Conservation (phyloP, 2,797 vertebrate species). For the Smutsia gigantea region DNA sequence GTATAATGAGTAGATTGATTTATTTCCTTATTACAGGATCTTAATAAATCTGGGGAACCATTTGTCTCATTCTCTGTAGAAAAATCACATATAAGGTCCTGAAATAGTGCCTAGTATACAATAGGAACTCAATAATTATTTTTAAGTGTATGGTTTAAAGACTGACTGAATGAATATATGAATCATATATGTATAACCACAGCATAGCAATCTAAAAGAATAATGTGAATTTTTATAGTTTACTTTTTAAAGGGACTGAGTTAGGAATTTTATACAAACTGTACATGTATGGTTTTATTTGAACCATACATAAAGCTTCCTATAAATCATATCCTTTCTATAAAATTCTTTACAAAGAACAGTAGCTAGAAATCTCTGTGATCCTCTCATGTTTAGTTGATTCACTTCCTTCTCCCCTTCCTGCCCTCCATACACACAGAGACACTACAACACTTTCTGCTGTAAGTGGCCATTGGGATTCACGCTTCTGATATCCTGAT, state of each 20-base stretch:
- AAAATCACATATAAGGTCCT: not conserved
- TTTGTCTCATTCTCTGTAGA: not conserved
- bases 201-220: not conserved
- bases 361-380: not conserved
- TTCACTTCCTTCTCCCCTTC: not conserved
- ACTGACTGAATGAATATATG: not conserved
- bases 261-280: not conserved
- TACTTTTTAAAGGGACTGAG: not conserved
- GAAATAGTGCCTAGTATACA: not conserved
- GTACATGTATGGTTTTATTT: not conserved
- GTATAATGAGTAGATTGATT: not conserved
- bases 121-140: not conserved
- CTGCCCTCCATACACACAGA: not conserved
- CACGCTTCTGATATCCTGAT: not conserved
- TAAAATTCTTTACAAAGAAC: not conserved
- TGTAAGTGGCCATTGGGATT: not conserved
- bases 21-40: not conserved
- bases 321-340: not conserved
- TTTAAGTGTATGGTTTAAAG: not conserved
- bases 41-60: not conserved
- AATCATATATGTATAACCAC: not conserved
- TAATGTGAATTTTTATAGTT: not conserved
- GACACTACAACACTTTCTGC: not conserved
- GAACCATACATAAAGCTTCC: not conserved
- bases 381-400: not conserved